These are phyloP conservation scores for Pseudoatta argentina DNA, from an alignment of 1,140 invertebrate genomes.

Conservation along the genomic window DNA sequence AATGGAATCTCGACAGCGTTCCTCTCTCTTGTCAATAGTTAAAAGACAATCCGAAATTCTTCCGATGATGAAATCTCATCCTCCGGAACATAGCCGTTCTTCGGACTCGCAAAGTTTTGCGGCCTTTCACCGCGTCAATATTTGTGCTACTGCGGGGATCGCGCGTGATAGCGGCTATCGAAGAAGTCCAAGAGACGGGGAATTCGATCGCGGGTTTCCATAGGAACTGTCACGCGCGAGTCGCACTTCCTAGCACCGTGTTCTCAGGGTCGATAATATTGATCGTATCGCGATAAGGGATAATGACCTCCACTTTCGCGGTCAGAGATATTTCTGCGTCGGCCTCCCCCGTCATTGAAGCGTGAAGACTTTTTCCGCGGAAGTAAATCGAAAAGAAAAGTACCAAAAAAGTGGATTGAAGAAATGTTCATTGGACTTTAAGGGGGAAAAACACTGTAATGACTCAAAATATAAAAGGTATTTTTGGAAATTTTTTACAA, in stretches of 20 bases:
- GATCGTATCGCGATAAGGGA: slow-evolving; percentile 75
- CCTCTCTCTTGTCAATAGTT: background rate
- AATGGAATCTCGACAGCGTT: background rate
- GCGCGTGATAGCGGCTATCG: slow-evolving; percentile 44
- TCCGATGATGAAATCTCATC: background rate
- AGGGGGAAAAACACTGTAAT: no score
- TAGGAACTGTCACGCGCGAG: slow-evolving; percentile 79
- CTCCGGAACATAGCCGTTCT: background rate
- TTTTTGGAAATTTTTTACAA: no score
- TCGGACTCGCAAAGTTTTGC: slow-evolving; percentile 2
- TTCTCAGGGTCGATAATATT: slow-evolving; percentile 80
- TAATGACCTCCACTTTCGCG: slow-evolving; percentile 81
- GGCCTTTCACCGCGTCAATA: slow-evolving; percentile 71
- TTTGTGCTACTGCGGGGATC: slow-evolving; percentile 71
- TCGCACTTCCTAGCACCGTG: slow-evolving; percentile 46
- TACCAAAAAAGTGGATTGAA: background rate
- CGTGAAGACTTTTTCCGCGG: background rate
- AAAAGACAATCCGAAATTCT: background rate
- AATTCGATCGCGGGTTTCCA: slow-evolving; percentile 81
- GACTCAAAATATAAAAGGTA: no score
- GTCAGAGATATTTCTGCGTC: slow-evolving; percentile 71
- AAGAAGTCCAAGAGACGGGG: slow-evolving; percentile 27
- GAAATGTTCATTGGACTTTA: background rate
- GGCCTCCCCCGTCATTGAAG: background rate
- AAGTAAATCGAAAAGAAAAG: background rate